Conservation (phyloP, 1,140 invertebrate genomes). For the Macrobrachium rosenbergii region DNA sequence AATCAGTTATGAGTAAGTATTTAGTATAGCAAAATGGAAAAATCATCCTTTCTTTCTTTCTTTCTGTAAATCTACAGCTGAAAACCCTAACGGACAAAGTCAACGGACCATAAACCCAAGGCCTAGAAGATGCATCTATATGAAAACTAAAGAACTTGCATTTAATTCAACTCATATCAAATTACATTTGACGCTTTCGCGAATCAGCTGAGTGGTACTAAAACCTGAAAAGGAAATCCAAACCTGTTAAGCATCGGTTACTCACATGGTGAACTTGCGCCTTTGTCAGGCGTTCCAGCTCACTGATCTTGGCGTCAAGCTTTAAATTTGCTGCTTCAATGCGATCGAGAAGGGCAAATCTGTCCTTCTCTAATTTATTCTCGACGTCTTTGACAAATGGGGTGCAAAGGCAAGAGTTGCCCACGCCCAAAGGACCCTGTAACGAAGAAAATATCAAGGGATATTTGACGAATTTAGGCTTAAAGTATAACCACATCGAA, state of each 20-base stretch:
- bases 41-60: no score
- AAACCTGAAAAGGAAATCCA: slow-evolving; percentile 20
- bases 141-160: no score
- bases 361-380: slow-evolving; percentile 85
- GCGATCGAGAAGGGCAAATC: slow-evolving; percentile 86
- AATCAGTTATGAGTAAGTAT: no score
- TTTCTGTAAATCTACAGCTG: no score
- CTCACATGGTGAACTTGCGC: slow-evolving; percentile 80
- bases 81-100: no score
- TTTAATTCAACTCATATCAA: no score
- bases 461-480: slow-evolving; percentile 7
- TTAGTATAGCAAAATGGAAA: no score
- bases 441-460: no score
- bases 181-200: neutral
- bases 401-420: slow-evolving; percentile 86
- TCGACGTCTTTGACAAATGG: slow-evolving; percentile 90
- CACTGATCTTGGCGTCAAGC: slow-evolving; percentile 83
- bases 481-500: no score
- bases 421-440: slow-evolving; percentile 87
- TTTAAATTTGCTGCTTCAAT: slow-evolving; percentile 85
- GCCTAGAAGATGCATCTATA: no score
- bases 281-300: slow-evolving; percentile 81
- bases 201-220: slow-evolving; percentile 5
- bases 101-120: no score
- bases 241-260: slow-evolving; percentile 59